These are phyloP conservation scores for Hippoglossus hippoglossus DNA, from an alignment of 2,797 vertebrate genomes.

Conservation along the genomic window DNA sequence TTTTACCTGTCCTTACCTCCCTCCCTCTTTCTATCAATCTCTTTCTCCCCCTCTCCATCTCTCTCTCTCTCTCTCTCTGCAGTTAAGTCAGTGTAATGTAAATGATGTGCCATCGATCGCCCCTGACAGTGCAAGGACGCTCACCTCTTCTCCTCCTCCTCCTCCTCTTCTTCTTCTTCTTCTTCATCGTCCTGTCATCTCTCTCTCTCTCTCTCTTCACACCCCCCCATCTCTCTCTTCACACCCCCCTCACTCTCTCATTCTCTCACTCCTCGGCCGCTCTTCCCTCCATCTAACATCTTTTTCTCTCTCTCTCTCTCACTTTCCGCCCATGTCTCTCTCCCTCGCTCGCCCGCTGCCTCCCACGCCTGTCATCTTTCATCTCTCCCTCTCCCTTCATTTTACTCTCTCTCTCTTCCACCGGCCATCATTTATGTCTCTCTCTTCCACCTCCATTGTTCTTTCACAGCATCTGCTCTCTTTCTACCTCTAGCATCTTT, in stretches of 20 bases:
- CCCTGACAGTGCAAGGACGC: slow-evolving; percentile 83
- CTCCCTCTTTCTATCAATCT: slow-evolving; percentile 15
- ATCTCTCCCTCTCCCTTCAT: slow-evolving; percentile 68
- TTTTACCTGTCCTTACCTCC: slow-evolving; percentile 45
- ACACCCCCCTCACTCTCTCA: slow-evolving; percentile 12
- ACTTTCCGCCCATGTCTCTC: slow-evolving; percentile 29
- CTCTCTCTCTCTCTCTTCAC: slow-evolving; percentile 64
- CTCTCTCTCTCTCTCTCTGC: slow-evolving; percentile 51
- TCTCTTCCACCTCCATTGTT: slow-evolving; percentile 58
- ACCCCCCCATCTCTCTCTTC: slow-evolving; percentile 49
- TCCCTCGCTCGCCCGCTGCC: slow-evolving; percentile 50
- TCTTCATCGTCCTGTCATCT: slow-evolving; percentile 70
- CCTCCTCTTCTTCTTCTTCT: slow-evolving; percentile 52
- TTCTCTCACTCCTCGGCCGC: slow-evolving; percentile 28
- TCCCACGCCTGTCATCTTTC: slow-evolving; percentile 77
- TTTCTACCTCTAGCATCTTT: slow-evolving; percentile 40
- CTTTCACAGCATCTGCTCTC: slow-evolving; percentile 19
- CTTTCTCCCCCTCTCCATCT: slow-evolving; percentile 10
- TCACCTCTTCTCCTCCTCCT: slow-evolving; percentile 74
- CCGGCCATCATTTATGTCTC: slow-evolving; percentile 69
- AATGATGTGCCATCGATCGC: slow-evolving; percentile 84
- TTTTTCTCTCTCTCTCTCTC: slow-evolving; percentile 48
- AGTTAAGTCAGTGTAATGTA: slow-evolving; percentile 83
- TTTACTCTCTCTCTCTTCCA: slow-evolving; percentile 48
- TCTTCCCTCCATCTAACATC: slow-evolving; percentile 66